Base-by-base conservation (phyloP, 2,888 invertebrate genomes). In the Leptinotarsa peninsularis region DNA sequence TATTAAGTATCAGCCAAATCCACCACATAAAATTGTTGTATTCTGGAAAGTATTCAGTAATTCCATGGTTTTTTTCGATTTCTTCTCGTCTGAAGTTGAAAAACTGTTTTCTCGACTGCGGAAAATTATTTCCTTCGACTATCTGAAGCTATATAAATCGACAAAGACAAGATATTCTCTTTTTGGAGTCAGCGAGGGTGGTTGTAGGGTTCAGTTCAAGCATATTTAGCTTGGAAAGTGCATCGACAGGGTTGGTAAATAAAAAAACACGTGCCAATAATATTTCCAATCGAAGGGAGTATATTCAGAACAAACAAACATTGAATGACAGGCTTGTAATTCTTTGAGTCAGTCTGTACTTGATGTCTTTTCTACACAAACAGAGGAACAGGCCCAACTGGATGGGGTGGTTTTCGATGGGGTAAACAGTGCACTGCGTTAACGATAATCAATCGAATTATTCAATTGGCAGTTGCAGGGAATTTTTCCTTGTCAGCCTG, bases 361-460 rank as follows among this genome's bases (percentile, higher is more conserved):
- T 21, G 58, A 58, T 58, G 23, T 13, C 63, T 43, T 43, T 43
- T 14, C 27, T 27, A 43, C 63, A n/a, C 63, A 63, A 33, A 63
- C 33, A 43, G 18, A 63, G 33, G 63, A 33, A 63, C 7, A 33
- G 7, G 33, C 33, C 33, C 33, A 33, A 33, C 18, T 17, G 63
- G 63, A 63, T 63, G 18, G 70, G 58, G 58, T 49, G 70, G 21
- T 54, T 49, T 58, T 21, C 58, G 70, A 70, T 49, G 49, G 70
- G 33, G 70, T 60, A 58, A 56, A 70, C 70, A 58, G 21, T 70
- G 70, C 58, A 70, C 70, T 18, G 58, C 23, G 70, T 70, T 60
- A 70, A 70, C 49, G 70, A 18, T 60, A 56, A 70, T 70, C 70
- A 70, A 70, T 70, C 70, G 70, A 70, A 70, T 70, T 58, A 70